These are phyloP conservation scores for Mesoclemmys tuberculata DNA, from an alignment of 2,113 vertebrate species.

Conservation along the genomic window DNA sequence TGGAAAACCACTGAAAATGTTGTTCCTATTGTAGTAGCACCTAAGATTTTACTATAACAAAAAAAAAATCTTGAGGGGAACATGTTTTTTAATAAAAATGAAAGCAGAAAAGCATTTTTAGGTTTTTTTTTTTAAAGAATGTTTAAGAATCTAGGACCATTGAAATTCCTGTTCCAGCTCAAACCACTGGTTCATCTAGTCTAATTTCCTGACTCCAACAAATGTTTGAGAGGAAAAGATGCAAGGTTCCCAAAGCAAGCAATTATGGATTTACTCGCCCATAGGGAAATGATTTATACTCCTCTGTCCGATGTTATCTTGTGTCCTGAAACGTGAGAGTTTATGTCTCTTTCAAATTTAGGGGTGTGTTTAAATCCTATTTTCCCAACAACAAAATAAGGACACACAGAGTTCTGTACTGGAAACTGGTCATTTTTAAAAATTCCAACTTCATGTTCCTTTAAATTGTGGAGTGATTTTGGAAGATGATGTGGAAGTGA, in stretches of 20 bases:
- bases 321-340: neutral
- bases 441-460: neutral
- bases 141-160: neutral
- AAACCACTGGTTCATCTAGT: neutral
- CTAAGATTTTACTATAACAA: neutral
- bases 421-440: neutral
- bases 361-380: neutral
- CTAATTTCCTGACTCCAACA: neutral
- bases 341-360: neutral
- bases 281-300: neutral
- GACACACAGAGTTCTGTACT: neutral
- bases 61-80: neutral
- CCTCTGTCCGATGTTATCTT: neutral
- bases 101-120: neutral
- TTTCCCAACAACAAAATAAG: neutral
- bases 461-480: neutral
- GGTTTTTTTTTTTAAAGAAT: neutral
- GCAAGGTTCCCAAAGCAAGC: neutral
- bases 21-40: neutral
- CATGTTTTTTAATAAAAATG: neutral
- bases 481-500: neutral
- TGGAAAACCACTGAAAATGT: neutral
- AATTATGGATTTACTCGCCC: neutral
- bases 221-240: neutral
- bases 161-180: neutral